Base-by-base conservation (phyloP, 2,888 invertebrate species). In the Andrena marginata region DNA sequence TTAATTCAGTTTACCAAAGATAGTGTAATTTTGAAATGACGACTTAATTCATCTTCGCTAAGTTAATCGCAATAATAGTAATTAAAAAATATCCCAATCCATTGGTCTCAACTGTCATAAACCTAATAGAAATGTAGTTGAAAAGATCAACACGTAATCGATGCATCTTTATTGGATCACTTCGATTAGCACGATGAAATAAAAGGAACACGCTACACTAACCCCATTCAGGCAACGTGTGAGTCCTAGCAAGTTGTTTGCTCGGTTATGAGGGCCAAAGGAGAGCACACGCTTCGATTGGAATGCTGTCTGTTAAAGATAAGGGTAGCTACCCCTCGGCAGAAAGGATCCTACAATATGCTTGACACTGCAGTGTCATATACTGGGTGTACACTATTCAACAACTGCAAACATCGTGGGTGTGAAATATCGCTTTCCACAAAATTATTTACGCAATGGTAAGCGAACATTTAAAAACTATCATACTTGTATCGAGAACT, bases 271-370 rank as follows among this genome's bases (percentile, higher is more conserved):
- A 79, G 72, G 74, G 42, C 70, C 64, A 63, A 84, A 80, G 75
- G 77, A 83, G 82, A 78, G 85, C 64, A 80, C 67, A 67, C 82
- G 84, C 80, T 89, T 88, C 89, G 86, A 92, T 92, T 89, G 91
- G 90, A 91, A 91, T 89, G 89, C 92, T 92, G 91, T 85, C 88
- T 86, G 89, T 89, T 89, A 88, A 90, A 92, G 92, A 93, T 93
- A 92, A 92, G 91, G 90, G 91, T 90, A 85, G 85, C 88, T 82
- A 85, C 88, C 87, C 87, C 84, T 85, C 81, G 72, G 72, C 76
- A 79, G 84, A 81, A 87, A 87, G 86, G 84, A 87, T 90, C 84
- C 84, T 71, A 85, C 91, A 90, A 90, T 91, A 90, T 91, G 90
- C 89, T 90, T 83, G 84, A 79, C 76, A 79, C 80, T 82, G 26